phyloP scores from a whole-genome alignment of 1,140 invertebrate species.

The Bombus fervidus region DNA sequence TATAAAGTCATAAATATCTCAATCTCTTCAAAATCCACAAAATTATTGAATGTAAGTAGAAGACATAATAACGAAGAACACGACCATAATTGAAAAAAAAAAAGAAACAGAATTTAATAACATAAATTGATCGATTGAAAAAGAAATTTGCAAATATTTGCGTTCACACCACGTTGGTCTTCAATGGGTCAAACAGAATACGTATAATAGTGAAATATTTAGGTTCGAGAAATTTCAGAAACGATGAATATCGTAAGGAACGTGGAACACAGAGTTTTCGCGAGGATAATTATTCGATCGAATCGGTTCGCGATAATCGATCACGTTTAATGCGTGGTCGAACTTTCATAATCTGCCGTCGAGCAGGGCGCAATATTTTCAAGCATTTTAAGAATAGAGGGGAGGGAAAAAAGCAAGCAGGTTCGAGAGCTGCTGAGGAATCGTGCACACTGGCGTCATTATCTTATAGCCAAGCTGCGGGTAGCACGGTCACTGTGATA shows the following conservation, averaged over 20 bases:
- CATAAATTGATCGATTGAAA: neutral
- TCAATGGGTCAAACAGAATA: neutral
- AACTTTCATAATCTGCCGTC: neutral
- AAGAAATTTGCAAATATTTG: neutral
- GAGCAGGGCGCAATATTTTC: neutral
- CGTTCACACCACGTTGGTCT: neutral
- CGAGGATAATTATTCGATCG: neutral
- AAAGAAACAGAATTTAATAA: neutral
- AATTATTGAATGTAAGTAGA: neutral
- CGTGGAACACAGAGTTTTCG: neutral
- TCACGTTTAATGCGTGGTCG: neutral
- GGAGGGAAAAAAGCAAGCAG: too few relatives aligned
- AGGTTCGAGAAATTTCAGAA: neutral
- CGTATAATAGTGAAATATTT: neutral
- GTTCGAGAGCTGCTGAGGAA: neutral
- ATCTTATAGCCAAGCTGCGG: slow-evolving; percentile 31
- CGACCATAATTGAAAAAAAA: neutral
- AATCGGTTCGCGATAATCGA: neutral
- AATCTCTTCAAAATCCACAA: neutral
- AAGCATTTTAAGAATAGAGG: neutral
- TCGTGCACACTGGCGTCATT: slow-evolving; percentile 1
- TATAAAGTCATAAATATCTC: neutral
- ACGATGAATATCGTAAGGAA: neutral
- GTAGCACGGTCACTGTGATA: slow-evolving; percentile 35
- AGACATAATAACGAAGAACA: neutral